phyloP scores from a whole-genome alignment of 2,113 vertebrate genomes.

The Romanogobio albipinnatus region DNA sequence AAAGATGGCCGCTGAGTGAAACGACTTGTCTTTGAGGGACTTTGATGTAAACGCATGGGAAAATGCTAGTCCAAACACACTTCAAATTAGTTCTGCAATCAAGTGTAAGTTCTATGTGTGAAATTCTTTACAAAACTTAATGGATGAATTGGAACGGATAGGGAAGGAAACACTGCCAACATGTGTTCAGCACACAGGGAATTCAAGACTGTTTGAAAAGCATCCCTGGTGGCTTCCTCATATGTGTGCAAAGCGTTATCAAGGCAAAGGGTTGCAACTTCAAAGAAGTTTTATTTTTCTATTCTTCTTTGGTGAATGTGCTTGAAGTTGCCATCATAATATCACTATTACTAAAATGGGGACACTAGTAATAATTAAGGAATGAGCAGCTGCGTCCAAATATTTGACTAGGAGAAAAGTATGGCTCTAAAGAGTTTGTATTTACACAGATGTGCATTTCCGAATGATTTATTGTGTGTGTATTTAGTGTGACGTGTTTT shows the following conservation, averaged over 20 bases:
- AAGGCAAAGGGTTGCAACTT: too few species aligned
- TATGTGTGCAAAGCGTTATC: background rate
- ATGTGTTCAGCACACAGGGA: background rate
- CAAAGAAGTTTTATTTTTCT: too few species aligned
- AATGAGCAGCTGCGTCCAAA: background rate
- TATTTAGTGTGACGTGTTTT: background rate
- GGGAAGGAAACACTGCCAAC: background rate
- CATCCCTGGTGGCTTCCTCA: background rate
- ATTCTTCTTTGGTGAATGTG: too few species aligned
- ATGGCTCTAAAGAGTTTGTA: background rate
- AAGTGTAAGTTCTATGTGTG: background rate
- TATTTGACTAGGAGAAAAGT: background rate
- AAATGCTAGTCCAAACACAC: background rate
- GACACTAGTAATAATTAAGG: background rate
- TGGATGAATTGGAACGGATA: background rate
- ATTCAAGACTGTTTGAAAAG: background rate
- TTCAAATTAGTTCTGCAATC: slow-evolving; percentile 3
- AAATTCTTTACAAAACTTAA: background rate
- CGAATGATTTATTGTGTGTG: slow-evolving; percentile 1
- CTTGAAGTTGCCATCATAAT: too few species aligned
- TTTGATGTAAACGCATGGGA: background rate
- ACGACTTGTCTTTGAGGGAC: too few species aligned
- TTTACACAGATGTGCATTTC: background rate
- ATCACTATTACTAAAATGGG: background rate
- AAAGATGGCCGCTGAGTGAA: too few species aligned